Percentiles rank a stretch among this genome's conserved stretches.
Evolutionary conservation across 1,140 invertebrate genomes (phyloP).

Genomic region (Pseudobourletiella spinata): DNA sequence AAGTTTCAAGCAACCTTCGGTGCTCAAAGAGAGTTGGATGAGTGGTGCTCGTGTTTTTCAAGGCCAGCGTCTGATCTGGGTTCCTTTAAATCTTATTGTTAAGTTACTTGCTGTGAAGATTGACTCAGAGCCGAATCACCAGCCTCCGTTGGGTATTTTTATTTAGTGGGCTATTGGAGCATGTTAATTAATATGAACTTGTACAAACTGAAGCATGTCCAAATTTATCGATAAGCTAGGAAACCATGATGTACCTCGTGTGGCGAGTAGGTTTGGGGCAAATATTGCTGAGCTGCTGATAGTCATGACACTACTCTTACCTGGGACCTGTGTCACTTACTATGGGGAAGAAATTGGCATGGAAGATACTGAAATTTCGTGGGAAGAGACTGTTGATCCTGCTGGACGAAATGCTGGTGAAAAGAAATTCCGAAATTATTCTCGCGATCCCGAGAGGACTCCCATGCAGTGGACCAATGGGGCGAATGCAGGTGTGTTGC

Average conservation of each 20-base stretch:
- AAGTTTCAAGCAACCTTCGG: too few species aligned
- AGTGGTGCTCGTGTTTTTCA: too few species aligned
- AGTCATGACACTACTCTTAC: slow-evolving; percentile 56
- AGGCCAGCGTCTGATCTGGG: too few species aligned
- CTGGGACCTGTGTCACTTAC: slow-evolving; percentile 63
- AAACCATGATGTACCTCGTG: slow-evolving; percentile 54
- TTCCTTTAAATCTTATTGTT: too few species aligned
- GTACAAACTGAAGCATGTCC: too few species aligned
- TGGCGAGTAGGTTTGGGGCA: slow-evolving; percentile 49
- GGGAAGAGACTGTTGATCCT: slow-evolving; percentile 37
- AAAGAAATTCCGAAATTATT: slow-evolving; percentile 43
- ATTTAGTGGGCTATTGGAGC: not conserved
- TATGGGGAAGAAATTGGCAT: slow-evolving; percentile 77
- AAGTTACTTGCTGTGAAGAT: too few species aligned
- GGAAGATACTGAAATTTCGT: slow-evolving; percentile 51
- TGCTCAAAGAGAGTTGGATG: too few species aligned
- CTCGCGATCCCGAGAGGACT: slow-evolving; percentile 48
- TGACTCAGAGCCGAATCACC: too few species aligned
- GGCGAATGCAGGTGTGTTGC: slow-evolving; percentile 30
- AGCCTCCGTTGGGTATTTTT: too few species aligned
- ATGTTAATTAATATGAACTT: not conserved
- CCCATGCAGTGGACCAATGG: slow-evolving; percentile 44
- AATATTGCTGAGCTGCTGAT: slow-evolving; percentile 54
- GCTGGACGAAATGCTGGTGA: slow-evolving; percentile 44
- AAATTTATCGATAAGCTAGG: slow-evolving; percentile 46